Evolutionary conservation across 2,888 invertebrate genomes (phyloP).

Genomic region (Volucella inflata): DNA sequence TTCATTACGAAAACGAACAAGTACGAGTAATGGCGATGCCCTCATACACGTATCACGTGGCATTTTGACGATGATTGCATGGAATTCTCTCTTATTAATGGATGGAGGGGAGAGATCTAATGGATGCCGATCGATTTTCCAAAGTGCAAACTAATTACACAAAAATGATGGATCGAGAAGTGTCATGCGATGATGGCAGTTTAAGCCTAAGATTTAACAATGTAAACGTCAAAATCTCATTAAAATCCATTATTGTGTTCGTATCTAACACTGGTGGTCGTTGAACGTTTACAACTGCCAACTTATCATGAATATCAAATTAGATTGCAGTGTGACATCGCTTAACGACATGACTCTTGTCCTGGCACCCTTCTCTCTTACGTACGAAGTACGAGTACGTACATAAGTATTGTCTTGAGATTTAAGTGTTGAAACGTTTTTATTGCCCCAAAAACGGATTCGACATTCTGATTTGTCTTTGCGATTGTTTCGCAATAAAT

Average conservation of each 20-base stretch:
- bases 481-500: conserved; percentile 67
- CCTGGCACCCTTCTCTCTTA: too few species aligned
- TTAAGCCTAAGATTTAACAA: background rate
- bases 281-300: conserved; percentile 5
- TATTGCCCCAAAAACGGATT: conserved; percentile 53
- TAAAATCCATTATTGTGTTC: background rate
- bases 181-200: conserved; percentile 5
- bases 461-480: conserved; percentile 58
- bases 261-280: conserved; percentile 4
- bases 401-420: background rate
- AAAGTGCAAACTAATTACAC: conserved; percentile 12
- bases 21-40: background rate
- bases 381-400: too few species aligned
- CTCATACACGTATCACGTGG: conserved; percentile 7
- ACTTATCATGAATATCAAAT: conserved; percentile 36
- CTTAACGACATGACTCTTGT: too few species aligned
- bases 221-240: conserved; percentile 29
- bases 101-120: conserved; percentile 5
- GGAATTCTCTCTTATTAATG: conserved; percentile 2
- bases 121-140: conserved; percentile 1
- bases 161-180: conserved; percentile 13
- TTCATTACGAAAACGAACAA: conserved; percentile 20
- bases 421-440: conserved; percentile 61
- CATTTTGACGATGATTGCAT: background rate
- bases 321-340: background rate